Conservation (phyloP, 2,888 invertebrate genomes). For the Griposia aprilina region DNA sequence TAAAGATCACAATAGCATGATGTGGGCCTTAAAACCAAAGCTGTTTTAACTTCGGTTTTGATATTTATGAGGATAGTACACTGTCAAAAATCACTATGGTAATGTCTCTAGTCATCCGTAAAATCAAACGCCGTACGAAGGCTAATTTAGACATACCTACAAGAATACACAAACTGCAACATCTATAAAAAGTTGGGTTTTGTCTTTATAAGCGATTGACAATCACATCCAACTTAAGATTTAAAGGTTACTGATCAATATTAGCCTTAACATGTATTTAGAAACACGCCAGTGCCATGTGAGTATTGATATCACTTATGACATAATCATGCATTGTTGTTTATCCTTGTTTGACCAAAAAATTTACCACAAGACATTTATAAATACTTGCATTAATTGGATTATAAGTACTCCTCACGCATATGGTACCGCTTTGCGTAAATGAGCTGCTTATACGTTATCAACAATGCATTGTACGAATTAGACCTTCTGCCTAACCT, state of each 20-base stretch:
- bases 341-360: neutral
- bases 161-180: neutral
- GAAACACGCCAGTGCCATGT: neutral
- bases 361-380: neutral
- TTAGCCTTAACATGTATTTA: neutral
- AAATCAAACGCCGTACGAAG: neutral
- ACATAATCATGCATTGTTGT: neutral
- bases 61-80: neutral
- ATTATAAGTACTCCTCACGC: too few relatives aligned
- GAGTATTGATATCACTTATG: neutral
- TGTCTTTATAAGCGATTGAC: neutral
- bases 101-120: neutral
- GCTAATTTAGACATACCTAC: neutral
- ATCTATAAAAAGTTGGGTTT: neutral
- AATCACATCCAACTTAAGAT: neutral
- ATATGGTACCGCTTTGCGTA: neutral
- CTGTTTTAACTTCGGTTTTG: neutral
- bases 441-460: neutral
- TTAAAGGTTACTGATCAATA: neutral
- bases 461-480: neutral
- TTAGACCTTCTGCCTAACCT: conserved; percentile 20
- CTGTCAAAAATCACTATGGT: neutral
- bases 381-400: neutral
- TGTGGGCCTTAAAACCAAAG: neutral
- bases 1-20: neutral